Percentiles rank a stretch among this genome's conserved stretches.
Conservation (phyloP, 1,140 invertebrate genomes). For the Heliconius hermathena region DNA sequence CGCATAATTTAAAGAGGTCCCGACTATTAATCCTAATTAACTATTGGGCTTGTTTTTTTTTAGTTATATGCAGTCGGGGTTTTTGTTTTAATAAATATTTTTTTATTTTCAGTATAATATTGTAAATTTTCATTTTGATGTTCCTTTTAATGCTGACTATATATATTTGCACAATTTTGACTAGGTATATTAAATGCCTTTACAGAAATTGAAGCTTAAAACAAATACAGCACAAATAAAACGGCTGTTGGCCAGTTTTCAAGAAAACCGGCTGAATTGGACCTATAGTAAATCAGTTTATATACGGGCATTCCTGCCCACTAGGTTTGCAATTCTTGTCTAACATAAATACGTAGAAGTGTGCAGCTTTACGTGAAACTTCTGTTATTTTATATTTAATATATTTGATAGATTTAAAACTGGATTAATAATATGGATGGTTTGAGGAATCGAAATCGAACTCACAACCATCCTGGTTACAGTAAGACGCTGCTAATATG, state of each 20-base stretch:
- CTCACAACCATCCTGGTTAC: too few relatives aligned
- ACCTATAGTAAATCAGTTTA: constrained; percentile 38
- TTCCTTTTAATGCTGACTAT: not conserved
- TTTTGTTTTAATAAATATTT: too few relatives aligned
- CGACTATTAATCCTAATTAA: too few relatives aligned
- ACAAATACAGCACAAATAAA: constrained; percentile 28
- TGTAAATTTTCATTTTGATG: too few relatives aligned
- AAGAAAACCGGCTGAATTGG: constrained; percentile 38
- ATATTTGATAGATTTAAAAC: not conserved
- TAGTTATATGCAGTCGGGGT: too few relatives aligned
- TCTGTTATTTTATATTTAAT: constrained; percentile 22
- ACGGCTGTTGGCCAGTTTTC: constrained; percentile 32
- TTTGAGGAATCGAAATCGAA: too few relatives aligned
- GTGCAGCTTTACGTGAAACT: constrained; percentile 7
- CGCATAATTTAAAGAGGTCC: too few relatives aligned
- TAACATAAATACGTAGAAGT: constrained; percentile 25
- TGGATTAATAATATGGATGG: too few relatives aligned
- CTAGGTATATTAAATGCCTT: not conserved
- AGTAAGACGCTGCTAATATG: too few relatives aligned
- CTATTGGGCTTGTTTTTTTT: too few relatives aligned
- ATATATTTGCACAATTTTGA: not conserved
- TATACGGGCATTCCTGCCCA: constrained; percentile 33
- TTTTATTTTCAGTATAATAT: too few relatives aligned
- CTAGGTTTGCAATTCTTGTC: constrained; percentile 33
- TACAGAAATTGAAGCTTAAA: not conserved